These are phyloP conservation scores for Adelognathus sp. DNA, from an alignment of 2,888 invertebrate genomes.

Conservation along the genomic window DNA sequence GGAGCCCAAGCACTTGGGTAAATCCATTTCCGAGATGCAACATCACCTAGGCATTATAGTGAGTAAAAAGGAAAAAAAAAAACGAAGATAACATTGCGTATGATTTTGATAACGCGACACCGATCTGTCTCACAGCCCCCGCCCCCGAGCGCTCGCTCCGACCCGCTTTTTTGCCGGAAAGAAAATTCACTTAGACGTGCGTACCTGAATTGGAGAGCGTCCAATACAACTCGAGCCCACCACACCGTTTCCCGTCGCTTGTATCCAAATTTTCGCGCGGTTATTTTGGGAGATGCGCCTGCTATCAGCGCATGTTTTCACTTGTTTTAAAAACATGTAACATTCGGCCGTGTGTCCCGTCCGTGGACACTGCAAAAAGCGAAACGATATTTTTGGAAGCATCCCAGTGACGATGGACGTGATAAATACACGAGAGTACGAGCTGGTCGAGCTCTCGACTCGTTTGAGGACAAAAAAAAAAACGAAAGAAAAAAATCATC, in stretches of 20 bases:
- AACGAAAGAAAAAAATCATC: not conserved
- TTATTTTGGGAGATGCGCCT: slow-evolving; percentile 70
- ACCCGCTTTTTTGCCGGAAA: too few relatives aligned
- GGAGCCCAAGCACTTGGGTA: slow-evolving; percentile 94
- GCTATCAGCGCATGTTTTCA: slow-evolving; percentile 61
- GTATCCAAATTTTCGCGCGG: slow-evolving; percentile 63
- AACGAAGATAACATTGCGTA: not conserved
- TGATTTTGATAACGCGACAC: slow-evolving; percentile 32
- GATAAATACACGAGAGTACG: not conserved
- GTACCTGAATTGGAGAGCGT: slow-evolving; percentile 63
- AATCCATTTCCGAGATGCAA: slow-evolving; percentile 92
- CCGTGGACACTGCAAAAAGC: not conserved
- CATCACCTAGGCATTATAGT: slow-evolving; percentile 93
- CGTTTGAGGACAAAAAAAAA: not conserved
- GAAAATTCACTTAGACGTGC: slow-evolving; percentile 35
- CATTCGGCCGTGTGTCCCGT: not conserved
- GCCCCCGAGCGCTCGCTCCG: slow-evolving; percentile 15
- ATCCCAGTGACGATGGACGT: slow-evolving; percentile 32
- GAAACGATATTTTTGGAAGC: slow-evolving; percentile 48
- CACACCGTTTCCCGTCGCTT: slow-evolving; percentile 42
- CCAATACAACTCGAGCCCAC: slow-evolving; percentile 58
- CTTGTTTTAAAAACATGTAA: slow-evolving; percentile 52
- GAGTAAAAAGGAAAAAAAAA: too few relatives aligned
- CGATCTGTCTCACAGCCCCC: not conserved
- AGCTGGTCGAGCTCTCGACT: not conserved